These are phyloP conservation scores for Erynnis tages DNA, from an alignment of 2,888 invertebrate genomes.

Conservation along the genomic window DNA sequence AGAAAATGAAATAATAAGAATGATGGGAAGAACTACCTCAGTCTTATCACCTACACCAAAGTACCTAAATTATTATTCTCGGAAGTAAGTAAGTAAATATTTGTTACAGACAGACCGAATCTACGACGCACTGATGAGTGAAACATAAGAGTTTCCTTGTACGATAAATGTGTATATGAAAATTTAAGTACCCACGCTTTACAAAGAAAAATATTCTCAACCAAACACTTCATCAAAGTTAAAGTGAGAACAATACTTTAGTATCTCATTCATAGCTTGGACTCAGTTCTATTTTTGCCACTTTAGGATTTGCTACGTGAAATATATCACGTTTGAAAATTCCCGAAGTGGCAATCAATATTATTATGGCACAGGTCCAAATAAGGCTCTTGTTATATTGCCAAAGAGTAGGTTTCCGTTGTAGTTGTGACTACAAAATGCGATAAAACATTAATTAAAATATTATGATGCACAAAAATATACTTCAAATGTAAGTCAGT, in stretches of 20 bases:
- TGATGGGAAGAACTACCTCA: no score
- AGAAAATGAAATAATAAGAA: no score
- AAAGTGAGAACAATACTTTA: not conserved
- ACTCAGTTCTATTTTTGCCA: conserved; percentile 18
- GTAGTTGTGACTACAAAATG: not conserved
- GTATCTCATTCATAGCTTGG: conserved; percentile 6
- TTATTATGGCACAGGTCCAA: conserved; percentile 41
- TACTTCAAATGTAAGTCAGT: no score
- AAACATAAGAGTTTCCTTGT: no score
- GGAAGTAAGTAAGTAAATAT: no score
- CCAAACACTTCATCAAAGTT: not conserved
- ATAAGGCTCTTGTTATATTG: conserved; percentile 14
- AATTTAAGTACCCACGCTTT: no score
- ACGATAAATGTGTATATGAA: no score
- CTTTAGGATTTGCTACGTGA: conserved; percentile 24
- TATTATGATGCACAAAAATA: not conserved
- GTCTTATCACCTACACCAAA: no score
- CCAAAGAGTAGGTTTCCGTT: not conserved
- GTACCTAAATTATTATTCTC: no score
- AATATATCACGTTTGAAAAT: conserved; percentile 29
- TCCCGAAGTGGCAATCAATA: conserved; percentile 40
- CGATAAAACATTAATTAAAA: no score
- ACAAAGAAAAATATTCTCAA: not conserved
- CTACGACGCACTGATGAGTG: no score
- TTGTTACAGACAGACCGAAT: no score